Evolutionary conservation across 2,113 vertebrate genomes (phyloP), one percentile per base, ranked within the genome.

Genomic region (Hyperoodon ampullatus): DNA sequence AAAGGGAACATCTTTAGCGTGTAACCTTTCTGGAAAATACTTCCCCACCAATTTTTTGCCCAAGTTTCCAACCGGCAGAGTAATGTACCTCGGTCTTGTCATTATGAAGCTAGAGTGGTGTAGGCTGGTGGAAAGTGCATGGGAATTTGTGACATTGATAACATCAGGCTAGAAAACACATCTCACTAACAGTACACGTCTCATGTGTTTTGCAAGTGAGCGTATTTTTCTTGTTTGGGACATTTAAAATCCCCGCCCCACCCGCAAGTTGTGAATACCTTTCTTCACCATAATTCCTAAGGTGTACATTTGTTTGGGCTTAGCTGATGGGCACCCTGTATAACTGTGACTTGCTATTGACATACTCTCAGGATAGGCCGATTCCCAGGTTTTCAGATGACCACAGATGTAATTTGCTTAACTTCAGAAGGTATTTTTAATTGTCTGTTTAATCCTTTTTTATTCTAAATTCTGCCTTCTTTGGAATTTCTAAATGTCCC

Each of bases 1-100:
- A 68, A 90, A 88, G 39, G 35, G 55, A 44, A 74, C 28, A 23
- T 94, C 85, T 78, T 87, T 61, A 80, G 21, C 39, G 30, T 75
- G n/a, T 13, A 75, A 92, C 2, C 13, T 66, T 91, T 82, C 28
- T 87, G 70, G 58, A 92, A 96, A 68, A 68, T 50, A 70, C 71
- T 93, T 82, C 26, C 90, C 42, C 68, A n/a, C 14, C 77, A 93
- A 23, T 80, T 21, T 65, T 94, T 89, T 70, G 15, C 28, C 72
- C 72, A 18, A 12, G 39, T 93, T 95, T 90, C 60, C 33, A 95
- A 28, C 47, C 97, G 42, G 44, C 13, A 65, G 35, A 90, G 12
- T 93, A 61, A 66, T 24, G 18, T 77, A 94, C 3, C 35, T 90
- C 84, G 63, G 24, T 95, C 93, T 97, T 96, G 66, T 97, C 77